Evolutionary conservation across 2,797 vertebrate species (phyloP).

Genomic region (Pteropus rufus): DNA sequence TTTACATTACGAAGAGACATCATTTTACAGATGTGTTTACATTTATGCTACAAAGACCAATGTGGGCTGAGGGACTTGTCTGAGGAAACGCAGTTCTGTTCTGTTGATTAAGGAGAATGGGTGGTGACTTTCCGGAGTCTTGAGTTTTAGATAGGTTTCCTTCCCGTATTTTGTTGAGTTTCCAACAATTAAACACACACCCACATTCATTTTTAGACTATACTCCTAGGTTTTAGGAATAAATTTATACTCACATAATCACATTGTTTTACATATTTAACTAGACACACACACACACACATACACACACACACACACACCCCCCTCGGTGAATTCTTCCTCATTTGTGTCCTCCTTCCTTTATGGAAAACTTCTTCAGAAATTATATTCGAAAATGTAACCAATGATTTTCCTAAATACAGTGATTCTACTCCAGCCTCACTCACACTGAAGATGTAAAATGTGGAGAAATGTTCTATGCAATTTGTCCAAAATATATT

Average conservation of each 20-base stretch:
- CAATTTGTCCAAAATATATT: neutral
- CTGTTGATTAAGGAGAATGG: slow-evolving; percentile 80
- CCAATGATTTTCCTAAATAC: neutral
- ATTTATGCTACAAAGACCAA: slow-evolving; percentile 37
- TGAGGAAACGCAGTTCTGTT: slow-evolving; percentile 80
- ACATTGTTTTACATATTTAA: neutral
- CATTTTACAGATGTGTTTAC: slow-evolving; percentile 67
- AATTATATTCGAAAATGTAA: neutral
- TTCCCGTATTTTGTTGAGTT: slow-evolving; percentile 79
- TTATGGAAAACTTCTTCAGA: neutral
- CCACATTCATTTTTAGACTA: slow-evolving; percentile 53
- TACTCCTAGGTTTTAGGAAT: neutral
- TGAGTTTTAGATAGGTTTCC: slow-evolving; percentile 80
- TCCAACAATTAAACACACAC: slow-evolving; percentile 76
- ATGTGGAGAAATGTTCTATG: neutral
- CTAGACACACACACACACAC: neutral
- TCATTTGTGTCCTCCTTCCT: neutral
- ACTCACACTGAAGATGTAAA: neutral
- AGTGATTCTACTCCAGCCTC: neutral
- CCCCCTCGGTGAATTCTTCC: neutral
- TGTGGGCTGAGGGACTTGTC: slow-evolving; percentile 61
- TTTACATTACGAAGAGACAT: slow-evolving; percentile 29
- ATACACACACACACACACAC: neutral
- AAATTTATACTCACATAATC: neutral
- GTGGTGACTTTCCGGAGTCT: slow-evolving; percentile 82